Evolutionary conservation across 2,888 invertebrate genomes (phyloP).

Genomic region (Autographa pulchrina): DNA sequence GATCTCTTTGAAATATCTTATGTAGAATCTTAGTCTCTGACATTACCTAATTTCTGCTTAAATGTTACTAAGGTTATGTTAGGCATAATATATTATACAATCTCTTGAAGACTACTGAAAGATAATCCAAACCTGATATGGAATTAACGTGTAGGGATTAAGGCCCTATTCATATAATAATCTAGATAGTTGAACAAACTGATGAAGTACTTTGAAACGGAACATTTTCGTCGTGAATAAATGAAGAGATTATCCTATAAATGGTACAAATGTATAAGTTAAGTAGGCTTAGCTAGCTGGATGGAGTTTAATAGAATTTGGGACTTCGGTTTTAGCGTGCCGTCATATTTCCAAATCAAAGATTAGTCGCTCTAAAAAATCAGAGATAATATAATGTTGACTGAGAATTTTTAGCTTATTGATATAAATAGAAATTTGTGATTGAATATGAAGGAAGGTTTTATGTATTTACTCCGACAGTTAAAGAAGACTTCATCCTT

Average conservation of each 20-base stretch:
- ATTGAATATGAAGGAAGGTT: too few species aligned
- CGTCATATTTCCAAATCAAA: neutral
- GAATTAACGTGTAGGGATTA: neutral
- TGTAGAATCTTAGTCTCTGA: neutral
- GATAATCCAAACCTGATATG: conserved; percentile 5
- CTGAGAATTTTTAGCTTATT: too few species aligned
- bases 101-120: conserved; percentile 2
- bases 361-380: neutral
- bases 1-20: neutral
- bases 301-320: conserved; percentile 1
- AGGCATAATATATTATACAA: neutral
- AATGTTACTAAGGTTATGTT: neutral
- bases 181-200: conserved; percentile 5
- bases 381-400: neutral
- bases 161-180: neutral
- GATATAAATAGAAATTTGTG: too few species aligned
- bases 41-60: neutral
- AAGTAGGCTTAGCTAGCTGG: neutral
- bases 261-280: neutral
- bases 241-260: neutral
- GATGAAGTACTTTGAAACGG: neutral
- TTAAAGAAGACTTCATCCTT: neutral
- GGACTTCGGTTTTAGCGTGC: neutral
- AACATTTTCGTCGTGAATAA: neutral
- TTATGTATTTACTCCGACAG: too few species aligned